These are phyloP conservation scores for Mormyrus iriodes DNA, from an alignment of 2,113 vertebrate genomes.

Conservation along the genomic window DNA sequence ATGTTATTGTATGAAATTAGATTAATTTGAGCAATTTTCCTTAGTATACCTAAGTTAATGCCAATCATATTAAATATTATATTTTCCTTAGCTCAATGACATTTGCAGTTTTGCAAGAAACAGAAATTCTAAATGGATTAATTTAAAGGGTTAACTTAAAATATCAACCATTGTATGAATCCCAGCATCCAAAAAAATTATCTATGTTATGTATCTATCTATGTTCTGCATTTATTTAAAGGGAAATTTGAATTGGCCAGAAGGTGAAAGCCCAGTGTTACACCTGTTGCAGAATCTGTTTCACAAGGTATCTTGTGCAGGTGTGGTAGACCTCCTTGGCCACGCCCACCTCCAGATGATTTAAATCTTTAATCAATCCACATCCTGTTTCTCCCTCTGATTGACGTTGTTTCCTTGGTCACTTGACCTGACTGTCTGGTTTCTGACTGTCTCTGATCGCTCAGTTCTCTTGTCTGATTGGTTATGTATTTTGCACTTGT, in stretches of 20 bases:
- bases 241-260: not conserved
- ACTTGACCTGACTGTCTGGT: not conserved
- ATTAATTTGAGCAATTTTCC: not conserved
- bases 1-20: not conserved
- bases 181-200: not conserved
- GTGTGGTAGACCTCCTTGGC: not conserved
- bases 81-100: not conserved
- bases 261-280: too few relatives aligned
- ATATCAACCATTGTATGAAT: not conserved
- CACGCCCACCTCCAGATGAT: not conserved
- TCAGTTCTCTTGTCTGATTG: not conserved
- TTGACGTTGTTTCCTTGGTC: not conserved
- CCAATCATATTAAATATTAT: not conserved
- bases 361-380: not conserved
- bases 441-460: not conserved
- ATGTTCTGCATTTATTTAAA: not conserved
- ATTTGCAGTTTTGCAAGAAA: not conserved
- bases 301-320: not conserved
- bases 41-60: not conserved
- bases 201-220: too few relatives aligned
- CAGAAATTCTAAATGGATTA: not conserved
- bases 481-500: not conserved
- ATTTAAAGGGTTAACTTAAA: not conserved
- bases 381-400: not conserved
- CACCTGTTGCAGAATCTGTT: too few relatives aligned